Evolutionary conservation across 2,113 vertebrate species (phyloP), one percentile per base, ranked within the genome.

Genomic region (Brienomyrus brachyistius): DNA sequence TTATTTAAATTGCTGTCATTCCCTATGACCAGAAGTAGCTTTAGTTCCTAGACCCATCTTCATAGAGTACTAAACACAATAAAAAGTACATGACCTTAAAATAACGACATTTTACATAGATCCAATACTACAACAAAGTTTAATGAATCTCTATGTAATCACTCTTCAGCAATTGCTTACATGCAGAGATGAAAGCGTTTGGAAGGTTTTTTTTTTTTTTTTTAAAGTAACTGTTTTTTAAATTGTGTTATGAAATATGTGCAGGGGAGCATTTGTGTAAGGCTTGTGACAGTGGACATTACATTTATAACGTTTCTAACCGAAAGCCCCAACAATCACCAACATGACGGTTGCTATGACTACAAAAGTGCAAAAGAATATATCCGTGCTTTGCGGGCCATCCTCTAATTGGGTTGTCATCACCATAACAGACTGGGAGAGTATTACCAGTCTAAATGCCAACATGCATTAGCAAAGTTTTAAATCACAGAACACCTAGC

Each of bases 381-480:
- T 86, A 70, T 51, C 47, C 45, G 43, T 50, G 54, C 5, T 87
- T 50, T 70, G 40, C 59, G 40, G 83, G 48, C 45, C 74, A 35
- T 21, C 52, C 59, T 90, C n/a, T 90, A 62, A 86, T 86, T 89
- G 56, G 83, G 83, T 87, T 87, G 85, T 87, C 85, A 89, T 84
- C 43, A 11, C 54, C 23, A 11, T 27, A 84, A 84, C 35, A 47
- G 80, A 66, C 52, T 59, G 51, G n/a, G 52, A 62, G 43, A 84
- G 19, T 56, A 89, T 62, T 84, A 89, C 89, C 23, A 89, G 59
- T 84, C 80, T 48, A 66, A 89, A 86, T 62, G 45, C 31, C 82
- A 89, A 66, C 35, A 27, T 47, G 54, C 43, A 85, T 85, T 89
- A 84, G 27, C 43, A 89, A 86, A 54, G 85, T 87, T 87, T 87